Conservation (phyloP, 1,140 invertebrate species). For the Habropoda laboriosa region DNA sequence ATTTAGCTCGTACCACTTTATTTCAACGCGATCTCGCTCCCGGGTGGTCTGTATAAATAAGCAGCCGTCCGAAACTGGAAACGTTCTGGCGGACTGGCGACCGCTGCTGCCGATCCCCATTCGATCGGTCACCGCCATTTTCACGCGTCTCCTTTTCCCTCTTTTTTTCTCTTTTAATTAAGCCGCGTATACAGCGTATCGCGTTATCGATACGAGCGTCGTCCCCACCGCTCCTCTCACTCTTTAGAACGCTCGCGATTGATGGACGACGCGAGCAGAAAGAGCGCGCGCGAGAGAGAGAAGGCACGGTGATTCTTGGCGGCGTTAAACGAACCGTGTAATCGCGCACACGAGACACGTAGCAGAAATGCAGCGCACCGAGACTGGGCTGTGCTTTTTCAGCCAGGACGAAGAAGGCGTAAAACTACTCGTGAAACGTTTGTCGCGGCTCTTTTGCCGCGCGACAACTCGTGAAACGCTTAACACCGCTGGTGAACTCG, state of each 20-base stretch:
- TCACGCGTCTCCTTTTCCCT: slow-evolving; percentile 37
- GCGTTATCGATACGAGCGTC: slow-evolving; percentile 32
- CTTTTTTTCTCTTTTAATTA: too few relatives aligned
- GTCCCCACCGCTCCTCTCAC: background rate
- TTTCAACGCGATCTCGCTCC: slow-evolving; percentile 54
- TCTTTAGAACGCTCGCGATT: slow-evolving; percentile 7
- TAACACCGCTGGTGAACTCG: background rate
- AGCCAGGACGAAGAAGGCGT: slow-evolving; percentile 40
- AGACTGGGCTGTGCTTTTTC: slow-evolving; percentile 33
- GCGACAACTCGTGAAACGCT: slow-evolving; percentile 42
- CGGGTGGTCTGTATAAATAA: slow-evolving; percentile 77
- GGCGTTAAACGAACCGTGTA: slow-evolving; percentile 50
- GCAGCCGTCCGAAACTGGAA: slow-evolving; percentile 68
- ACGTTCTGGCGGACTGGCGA: slow-evolving; percentile 44
- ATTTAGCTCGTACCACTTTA: slow-evolving; percentile 75
- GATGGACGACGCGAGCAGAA: slow-evolving; percentile 28
- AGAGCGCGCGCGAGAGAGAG: too few relatives aligned
- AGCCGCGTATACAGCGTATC: background rate
- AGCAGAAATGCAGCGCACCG: slow-evolving; percentile 28
- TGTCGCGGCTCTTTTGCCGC: slow-evolving; percentile 40
- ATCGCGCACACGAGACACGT: slow-evolving; percentile 45
- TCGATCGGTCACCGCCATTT: slow-evolving; percentile 23
- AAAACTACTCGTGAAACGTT: slow-evolving; percentile 45
- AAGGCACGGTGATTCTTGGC: slow-evolving; percentile 34
- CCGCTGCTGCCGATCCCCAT: slow-evolving; percentile 38